Evolutionary conservation across 2,113 vertebrate genomes (phyloP).

Genomic region (Petroica traversi): DNA sequence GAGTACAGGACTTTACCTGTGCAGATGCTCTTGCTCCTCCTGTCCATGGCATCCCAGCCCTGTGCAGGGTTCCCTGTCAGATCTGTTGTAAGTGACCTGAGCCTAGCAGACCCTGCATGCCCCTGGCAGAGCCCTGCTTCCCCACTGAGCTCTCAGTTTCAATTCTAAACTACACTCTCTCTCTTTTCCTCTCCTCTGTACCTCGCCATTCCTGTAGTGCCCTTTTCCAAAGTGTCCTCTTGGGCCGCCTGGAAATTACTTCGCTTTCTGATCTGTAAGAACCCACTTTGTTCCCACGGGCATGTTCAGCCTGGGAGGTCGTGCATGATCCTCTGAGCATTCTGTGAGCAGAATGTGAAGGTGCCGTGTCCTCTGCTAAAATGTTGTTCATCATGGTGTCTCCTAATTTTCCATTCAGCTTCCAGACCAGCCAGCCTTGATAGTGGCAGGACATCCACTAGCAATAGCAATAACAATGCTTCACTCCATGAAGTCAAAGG

Average conservation of each 20-base stretch:
- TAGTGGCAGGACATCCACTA: slow-evolving; percentile 95
- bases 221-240: slow-evolving; percentile 53
- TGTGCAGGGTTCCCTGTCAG: slow-evolving; percentile 79
- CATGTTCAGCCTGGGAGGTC: slow-evolving; percentile 67
- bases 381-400: slow-evolving; percentile 66
- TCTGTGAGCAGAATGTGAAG: slow-evolving; percentile 71
- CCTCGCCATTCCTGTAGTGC: slow-evolving; percentile 44
- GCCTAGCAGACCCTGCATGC: slow-evolving; percentile 33
- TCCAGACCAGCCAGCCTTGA: slow-evolving; percentile 95
- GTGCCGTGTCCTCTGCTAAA: slow-evolving; percentile 47
- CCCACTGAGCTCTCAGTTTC: slow-evolving; percentile 45
- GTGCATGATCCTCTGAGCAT: slow-evolving; percentile 73
- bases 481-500: slow-evolving; percentile 92
- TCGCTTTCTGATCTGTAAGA: slow-evolving; percentile 63
- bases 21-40: slow-evolving; percentile 68
- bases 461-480: slow-evolving; percentile 96
- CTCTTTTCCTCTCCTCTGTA: slow-evolving; percentile 42
- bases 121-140: background rate
- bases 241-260: slow-evolving; percentile 67
- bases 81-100: slow-evolving; percentile 82
- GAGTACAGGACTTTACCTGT: slow-evolving; percentile 67
- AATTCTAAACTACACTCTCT: slow-evolving; percentile 46
- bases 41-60: slow-evolving; percentile 67
- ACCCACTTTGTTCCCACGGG: slow-evolving; percentile 46
- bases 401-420: slow-evolving; percentile 83